Evolutionary conservation across 2,888 invertebrate species (phyloP), one percentile per base, ranked within the genome.

Genomic region (Micoletzkya japonica): DNA sequence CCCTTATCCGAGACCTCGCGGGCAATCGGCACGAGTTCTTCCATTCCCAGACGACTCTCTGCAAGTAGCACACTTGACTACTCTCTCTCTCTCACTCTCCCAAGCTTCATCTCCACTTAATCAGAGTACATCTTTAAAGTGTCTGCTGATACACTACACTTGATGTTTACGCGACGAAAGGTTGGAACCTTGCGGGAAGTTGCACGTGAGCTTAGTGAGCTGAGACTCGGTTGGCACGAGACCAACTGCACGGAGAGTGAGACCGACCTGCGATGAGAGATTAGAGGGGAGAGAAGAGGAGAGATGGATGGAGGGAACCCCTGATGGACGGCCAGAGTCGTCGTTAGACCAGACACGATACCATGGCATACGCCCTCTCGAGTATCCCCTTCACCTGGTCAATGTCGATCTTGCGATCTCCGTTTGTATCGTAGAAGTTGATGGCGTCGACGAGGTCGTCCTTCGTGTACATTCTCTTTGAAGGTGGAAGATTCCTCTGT

Each of bases 1-100:
- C 34, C 34, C 24, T 28, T 32, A 14, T 26, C 24, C 6, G 64
- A 36, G 34, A 64, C 64, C 36, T 64, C 64, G 7, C 52, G 50
- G 20, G 64, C 64, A 50, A 64, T 64, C 10, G 64, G 64, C 50
- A 64, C 64, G 34, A 64, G 50, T 24, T 64, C 64, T 52, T 64
- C 64, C 24, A 64, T 52, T 24, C 64, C 64, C 28, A 64, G 26
- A 49, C 64, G 64, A 3, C 39, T 28, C 20, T 64, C 64, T 64
- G 64, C 10, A 64, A 52, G 10, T n/a, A 24, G 52, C 30, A n/a
- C 24, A 30, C 44, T 14, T 20, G 44, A 20, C 44, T 14, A 44
- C 44, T 14, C 44, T 44, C 44, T 44, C 44, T 44, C 44, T 44
- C 44, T 14, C 10, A 10, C 20, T 10, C 14, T 20, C 44, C 10